phyloP scores from a whole-genome alignment of 2,888 invertebrate species.

The Sarcophaga caerulescens region DNA sequence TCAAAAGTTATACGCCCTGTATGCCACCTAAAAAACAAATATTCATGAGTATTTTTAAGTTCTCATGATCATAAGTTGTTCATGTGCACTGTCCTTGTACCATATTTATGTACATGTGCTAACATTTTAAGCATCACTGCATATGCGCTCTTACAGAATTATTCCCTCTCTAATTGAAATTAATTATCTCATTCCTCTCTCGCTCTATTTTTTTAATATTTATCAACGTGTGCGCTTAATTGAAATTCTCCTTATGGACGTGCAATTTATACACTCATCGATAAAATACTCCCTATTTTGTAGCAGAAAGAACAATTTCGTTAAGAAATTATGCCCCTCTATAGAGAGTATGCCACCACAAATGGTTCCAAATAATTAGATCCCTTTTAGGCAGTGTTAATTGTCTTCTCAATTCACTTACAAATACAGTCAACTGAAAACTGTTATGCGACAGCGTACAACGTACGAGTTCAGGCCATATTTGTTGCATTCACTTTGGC shows the following conservation, averaged over 20 bases:
- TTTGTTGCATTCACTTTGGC: constrained; percentile 14
- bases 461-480: constrained; percentile 50
- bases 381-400: constrained; percentile 68
- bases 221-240: constrained; percentile 3
- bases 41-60: too few species aligned
- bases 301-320: constrained; percentile 12
- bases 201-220: background rate
- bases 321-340: background rate
- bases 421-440: constrained; percentile 59
- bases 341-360: constrained; percentile 40
- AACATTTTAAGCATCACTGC: too few species aligned
- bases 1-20: too few species aligned
- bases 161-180: background rate
- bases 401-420: constrained; percentile 60
- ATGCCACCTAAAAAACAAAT: too few species aligned
- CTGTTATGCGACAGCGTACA: constrained; percentile 45
- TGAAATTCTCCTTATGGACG: constrained; percentile 8
- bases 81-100: too few species aligned
- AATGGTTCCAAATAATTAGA: constrained; percentile 66
- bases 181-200: background rate
- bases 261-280: constrained; percentile 11
- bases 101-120: too few species aligned
- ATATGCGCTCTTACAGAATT: too few species aligned
- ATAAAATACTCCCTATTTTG: constrained; percentile 19
- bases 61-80: too few species aligned